Base-by-base conservation (phyloP, 2,113 vertebrate genomes). In the Sinocyclocheilus anshuiensis region DNA sequence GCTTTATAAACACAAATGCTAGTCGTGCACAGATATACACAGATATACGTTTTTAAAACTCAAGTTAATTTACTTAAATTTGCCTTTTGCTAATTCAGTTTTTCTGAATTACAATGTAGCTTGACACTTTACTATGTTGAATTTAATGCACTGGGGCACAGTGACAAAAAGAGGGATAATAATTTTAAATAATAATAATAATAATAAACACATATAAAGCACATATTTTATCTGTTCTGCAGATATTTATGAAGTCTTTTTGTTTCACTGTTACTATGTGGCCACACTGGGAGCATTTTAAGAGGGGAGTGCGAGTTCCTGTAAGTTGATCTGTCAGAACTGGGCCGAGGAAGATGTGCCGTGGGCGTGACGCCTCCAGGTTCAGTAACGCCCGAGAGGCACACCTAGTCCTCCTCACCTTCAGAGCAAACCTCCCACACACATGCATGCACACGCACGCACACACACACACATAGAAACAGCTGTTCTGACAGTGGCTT, bases 311-410 rank as follows among this genome's bases (percentile, higher is more conserved):
- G 81, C 5, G 29, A 39, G 39, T 55, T 67, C 29, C 69, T 53
- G 42, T 55, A 84, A 16, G 67, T 15, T 61, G 55, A 74, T 81
- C 83, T 77, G 86, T 61, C 79, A 82, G 42, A n/a, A 39, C 71
- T 63, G 48, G 65, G 86, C 74, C 33, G 45, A 15, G 77, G 83
- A 55, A 81, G 89, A 88, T 90, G 85, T 85, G 85, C 50, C 22
- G 85, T 88, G 84, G 84, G 89, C 18, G 72, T 75, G 59, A 63
- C 76, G 81, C 81, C 89, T 81, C 84, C 85, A 16, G 77, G 63
- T 79, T 87, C 78, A 59, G 63, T 87, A 72, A 57, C 69, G 48
- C 82, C 77, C 10, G 9, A 63, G 59, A 77, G 86, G 9, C 59
- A 87, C 86, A 79, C 83, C 83, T 77, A 42, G 77, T 65, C 33